Conservation (phyloP, 2,888 invertebrate species). For the Luperina nickerlii region DNA sequence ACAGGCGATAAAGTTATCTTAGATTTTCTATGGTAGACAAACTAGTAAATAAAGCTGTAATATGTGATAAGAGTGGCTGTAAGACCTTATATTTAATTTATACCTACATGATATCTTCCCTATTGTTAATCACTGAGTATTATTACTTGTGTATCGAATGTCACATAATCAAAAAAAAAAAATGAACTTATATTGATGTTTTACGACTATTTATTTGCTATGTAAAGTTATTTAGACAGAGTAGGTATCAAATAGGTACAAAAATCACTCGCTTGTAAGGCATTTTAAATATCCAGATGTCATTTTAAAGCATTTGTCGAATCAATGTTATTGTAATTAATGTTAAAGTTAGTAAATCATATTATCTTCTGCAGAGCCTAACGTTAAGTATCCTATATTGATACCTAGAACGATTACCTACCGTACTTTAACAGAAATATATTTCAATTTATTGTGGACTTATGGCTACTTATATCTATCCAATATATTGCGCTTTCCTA, state of each 20-base stretch:
- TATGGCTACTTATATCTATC: constrained; percentile 85
- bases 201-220: constrained; percentile 74
- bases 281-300: constrained; percentile 78
- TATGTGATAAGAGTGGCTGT: constrained; percentile 90
- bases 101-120: constrained; percentile 80
- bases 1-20: constrained; percentile 86
- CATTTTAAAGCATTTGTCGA: constrained; percentile 83
- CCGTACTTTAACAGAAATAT: constrained; percentile 68
- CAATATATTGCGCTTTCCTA: constrained; percentile 85
- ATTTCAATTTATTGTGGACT: constrained; percentile 78
- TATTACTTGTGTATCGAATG: constrained; percentile 68
- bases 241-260: constrained; percentile 87
- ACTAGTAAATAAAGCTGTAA: constrained; percentile 86
- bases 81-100: constrained; percentile 83
- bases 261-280: constrained; percentile 77
- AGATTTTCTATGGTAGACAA: constrained; percentile 89
- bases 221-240: constrained; percentile 75
- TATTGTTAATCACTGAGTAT: constrained; percentile 74
- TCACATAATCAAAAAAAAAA: constrained; percentile 67
- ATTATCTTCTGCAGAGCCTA: constrained; percentile 81
- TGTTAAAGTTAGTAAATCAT: constrained; percentile 77
- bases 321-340: constrained; percentile 79
- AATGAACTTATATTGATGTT: constrained; percentile 58
- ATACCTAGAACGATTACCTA: constrained; percentile 81
- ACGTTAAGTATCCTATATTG: constrained; percentile 83